A percentile compares a stretch with the other conserved stretches of the same genome.
Evolutionary conservation across 2,888 invertebrate genomes (phyloP).

Genomic region (Agonopterix arenella): DNA sequence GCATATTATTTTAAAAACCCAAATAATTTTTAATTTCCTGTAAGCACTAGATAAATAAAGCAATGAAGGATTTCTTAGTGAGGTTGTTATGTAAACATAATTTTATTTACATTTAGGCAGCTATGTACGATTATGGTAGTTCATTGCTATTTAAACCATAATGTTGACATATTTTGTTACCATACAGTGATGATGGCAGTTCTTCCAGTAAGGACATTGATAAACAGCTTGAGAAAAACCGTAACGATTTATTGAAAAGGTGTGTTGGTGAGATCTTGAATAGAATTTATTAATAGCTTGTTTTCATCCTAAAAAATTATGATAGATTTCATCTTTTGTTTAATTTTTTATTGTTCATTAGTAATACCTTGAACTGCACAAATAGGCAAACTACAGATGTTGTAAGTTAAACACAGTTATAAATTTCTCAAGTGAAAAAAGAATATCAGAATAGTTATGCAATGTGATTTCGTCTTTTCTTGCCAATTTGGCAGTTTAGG

Average conservation of each 20-base stretch:
- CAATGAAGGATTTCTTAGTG: neutral
- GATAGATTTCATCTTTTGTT: constrained; percentile 3
- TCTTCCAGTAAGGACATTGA: constrained; percentile 19
- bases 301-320: neutral
- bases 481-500: neutral
- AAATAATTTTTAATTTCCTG: neutral
- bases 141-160: neutral
- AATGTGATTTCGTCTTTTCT: constrained; percentile 5
- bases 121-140: too few relatives aligned
- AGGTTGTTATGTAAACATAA: neutral
- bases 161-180: constrained; percentile 16
- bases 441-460: neutral
- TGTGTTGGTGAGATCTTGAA: constrained; percentile 20
- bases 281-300: too few relatives aligned
- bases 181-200: constrained; percentile 25
- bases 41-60: neutral
- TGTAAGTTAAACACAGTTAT: neutral
- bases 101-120: too few relatives aligned
- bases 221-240: constrained; percentile 21
- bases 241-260: constrained; percentile 24
- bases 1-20: too few relatives aligned
- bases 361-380: too few relatives aligned
- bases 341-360: constrained; percentile 2
- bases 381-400: too few relatives aligned
- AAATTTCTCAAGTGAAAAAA: neutral